These are phyloP conservation scores for Acanthacorydalis orientalis DNA, from an alignment of 2,888 invertebrate species.

Conservation along the genomic window DNA sequence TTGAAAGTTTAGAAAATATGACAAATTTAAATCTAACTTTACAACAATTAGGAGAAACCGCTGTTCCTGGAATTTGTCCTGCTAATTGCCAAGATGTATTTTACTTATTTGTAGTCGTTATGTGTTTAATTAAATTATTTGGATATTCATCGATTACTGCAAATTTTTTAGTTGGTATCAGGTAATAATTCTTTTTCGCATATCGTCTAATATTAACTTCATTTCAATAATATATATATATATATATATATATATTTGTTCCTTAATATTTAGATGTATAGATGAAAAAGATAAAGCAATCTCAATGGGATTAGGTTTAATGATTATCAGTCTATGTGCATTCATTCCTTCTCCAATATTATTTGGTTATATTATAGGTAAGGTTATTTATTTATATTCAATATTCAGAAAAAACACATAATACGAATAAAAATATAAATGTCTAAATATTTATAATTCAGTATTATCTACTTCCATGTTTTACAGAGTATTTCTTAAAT, in stretches of 20 bases:
- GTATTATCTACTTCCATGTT: neutral
- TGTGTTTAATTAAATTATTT: conserved; percentile 38
- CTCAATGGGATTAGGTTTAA: conserved; percentile 51
- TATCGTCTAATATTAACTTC: too few relatives aligned
- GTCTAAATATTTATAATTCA: neutral
- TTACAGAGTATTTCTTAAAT: conserved; percentile 10
- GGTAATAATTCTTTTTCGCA: conserved; percentile 19
- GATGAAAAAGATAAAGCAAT: conserved; percentile 55
- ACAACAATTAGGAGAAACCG: conserved; percentile 20
- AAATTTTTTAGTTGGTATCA: conserved; percentile 40
- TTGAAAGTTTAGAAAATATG: conserved; percentile 1
- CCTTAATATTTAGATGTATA: conserved; percentile 34
- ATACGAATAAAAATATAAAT: neutral
- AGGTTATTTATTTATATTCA: conserved; percentile 8
- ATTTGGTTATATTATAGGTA: conserved; percentile 54
- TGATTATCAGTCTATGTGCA: conserved; percentile 49
- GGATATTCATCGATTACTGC: conserved; percentile 42
- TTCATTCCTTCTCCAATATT: conserved; percentile 63
- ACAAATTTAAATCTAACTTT: conserved; percentile 3
- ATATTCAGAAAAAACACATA: neutral
- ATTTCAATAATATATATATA: neutral
- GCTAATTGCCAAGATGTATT: conserved; percentile 37
- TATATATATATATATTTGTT: neutral
- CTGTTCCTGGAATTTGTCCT: conserved; percentile 33
- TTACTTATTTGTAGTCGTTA: conserved; percentile 33